These are phyloP conservation scores for Caenorhabditis plicata DNA, from an alignment of 2,888 invertebrate species.

Conservation along the genomic window DNA sequence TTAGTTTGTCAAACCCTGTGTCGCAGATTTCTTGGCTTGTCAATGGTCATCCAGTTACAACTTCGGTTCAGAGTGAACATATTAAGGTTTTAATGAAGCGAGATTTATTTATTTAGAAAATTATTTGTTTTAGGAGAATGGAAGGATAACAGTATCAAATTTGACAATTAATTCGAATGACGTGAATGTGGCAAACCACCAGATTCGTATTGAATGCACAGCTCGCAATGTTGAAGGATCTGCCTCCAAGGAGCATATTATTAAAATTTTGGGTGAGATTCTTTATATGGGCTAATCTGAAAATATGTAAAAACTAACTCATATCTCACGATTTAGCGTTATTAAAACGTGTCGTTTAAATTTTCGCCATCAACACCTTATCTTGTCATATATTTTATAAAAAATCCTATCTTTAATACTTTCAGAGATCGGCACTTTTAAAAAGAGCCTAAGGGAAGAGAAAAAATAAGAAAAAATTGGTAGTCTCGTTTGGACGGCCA, in stretches of 20 bases:
- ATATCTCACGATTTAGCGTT: no score
- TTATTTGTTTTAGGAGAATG: conserved; percentile 22
- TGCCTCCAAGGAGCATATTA: conserved; percentile 50
- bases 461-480: no score
- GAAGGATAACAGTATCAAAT: conserved; percentile 45
- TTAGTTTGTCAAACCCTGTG: conserved; percentile 57
- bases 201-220: conserved; percentile 55
- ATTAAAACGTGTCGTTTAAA: no score
- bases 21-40: conserved; percentile 56
- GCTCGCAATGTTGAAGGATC: conserved; percentile 60
- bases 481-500: no score
- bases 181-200: conserved; percentile 18
- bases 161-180: conserved; percentile 41
- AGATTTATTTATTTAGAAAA: not conserved
- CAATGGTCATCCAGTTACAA: conserved; percentile 49
- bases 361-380: no score
- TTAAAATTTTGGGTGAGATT: conserved; percentile 47
- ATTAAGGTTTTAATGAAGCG: conserved; percentile 1
- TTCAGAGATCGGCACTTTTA: no score
- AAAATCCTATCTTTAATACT: no score
- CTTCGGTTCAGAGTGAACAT: conserved; percentile 30
- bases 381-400: no score
- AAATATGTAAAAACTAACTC: no score
- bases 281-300: no score
- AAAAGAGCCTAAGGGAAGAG: no score